Evolutionary conservation across 1,140 invertebrate genomes (phyloP).

Genomic region (Drosophila bocki): DNA sequence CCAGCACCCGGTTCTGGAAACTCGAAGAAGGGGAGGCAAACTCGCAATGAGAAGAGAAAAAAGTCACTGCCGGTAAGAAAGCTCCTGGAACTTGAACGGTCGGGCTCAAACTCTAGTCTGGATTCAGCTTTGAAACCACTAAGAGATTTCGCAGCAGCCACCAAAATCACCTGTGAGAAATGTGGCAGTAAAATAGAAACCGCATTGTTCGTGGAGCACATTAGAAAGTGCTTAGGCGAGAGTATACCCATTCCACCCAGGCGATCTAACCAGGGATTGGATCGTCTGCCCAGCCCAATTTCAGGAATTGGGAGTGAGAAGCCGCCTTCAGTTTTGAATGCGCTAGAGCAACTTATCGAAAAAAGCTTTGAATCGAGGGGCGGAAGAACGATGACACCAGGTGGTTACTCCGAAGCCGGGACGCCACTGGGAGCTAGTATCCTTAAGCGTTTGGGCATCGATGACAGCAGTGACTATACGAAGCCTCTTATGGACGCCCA

Average conservation of each 20-base stretch:
- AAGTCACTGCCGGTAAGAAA: conserved; percentile 97
- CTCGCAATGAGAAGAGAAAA: conserved; percentile 93
- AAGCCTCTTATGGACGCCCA: conserved; percentile 95
- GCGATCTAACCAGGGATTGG: conserved; percentile 18
- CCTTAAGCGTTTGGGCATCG: conserved; percentile 95
- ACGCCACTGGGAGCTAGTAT: conserved; percentile 95
- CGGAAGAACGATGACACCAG: conserved; percentile 71
- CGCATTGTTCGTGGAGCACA: conserved; percentile 96
- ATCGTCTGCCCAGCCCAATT: conserved; percentile 86
- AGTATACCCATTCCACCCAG: conserved; percentile 87
- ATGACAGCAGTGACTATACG: conserved; percentile 96
- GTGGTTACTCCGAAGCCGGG: conserved; percentile 81
- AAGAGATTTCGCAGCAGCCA: conserved; percentile 87
- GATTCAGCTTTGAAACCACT: conserved; percentile 90
- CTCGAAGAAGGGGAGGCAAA: conserved; percentile 93
- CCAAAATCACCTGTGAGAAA: conserved; percentile 97
- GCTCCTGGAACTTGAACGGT: conserved; percentile 94
- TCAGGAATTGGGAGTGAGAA: conserved; percentile 85
- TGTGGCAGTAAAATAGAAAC: conserved; percentile 98
- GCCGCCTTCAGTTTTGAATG: conserved; percentile 95
- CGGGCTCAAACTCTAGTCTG: conserved; percentile 86
- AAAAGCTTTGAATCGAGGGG: conserved; percentile 97
- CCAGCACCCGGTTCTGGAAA: conserved; percentile 70
- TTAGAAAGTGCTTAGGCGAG: conserved; percentile 92
- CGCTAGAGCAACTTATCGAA: conserved; percentile 98